A percentile compares a stretch with the other conserved stretches of the same genome.
Conservation (phyloP, 2,113 vertebrate species). For the Talpa occidentalis region DNA sequence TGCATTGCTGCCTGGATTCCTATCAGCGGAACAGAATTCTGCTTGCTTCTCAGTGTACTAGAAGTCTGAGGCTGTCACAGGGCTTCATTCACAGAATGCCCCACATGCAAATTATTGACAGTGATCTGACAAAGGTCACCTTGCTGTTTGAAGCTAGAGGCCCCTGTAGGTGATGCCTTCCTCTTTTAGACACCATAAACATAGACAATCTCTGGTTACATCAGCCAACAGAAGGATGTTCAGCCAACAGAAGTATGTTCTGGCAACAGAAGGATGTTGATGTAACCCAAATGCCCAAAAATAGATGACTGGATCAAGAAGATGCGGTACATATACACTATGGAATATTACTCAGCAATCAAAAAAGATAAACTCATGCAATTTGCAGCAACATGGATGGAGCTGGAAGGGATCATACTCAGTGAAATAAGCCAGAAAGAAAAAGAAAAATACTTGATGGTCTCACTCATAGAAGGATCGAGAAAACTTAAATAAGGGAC, state of each 20-base stretch:
- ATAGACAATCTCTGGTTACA: conserved; percentile 88
- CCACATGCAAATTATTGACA: conserved; percentile 93
- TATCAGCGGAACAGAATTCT: conserved; percentile 94
- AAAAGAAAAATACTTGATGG: too few relatives aligned
- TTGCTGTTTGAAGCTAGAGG: conserved; percentile 92
- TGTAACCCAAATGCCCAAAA: too few relatives aligned
- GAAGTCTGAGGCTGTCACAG: conserved; percentile 94
- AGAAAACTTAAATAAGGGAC: too few relatives aligned
- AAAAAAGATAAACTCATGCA: too few relatives aligned
- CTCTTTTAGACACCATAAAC: conserved; percentile 94
- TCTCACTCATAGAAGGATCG: too few relatives aligned
- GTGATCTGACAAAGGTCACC: conserved; percentile 93
- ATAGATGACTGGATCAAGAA: too few relatives aligned
- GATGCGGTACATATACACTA: too few relatives aligned
- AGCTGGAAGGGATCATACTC: too few relatives aligned
- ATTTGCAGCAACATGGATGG: too few relatives aligned
- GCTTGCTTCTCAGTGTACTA: conserved; percentile 92
- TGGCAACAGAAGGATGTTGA: conserved; percentile 78
- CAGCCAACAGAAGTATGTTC: conserved; percentile 93
- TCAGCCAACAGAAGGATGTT: conserved; percentile 93
- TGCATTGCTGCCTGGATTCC: conserved; percentile 93
- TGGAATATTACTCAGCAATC: too few relatives aligned
- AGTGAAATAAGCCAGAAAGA: too few relatives aligned
- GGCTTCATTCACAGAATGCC: conserved; percentile 93
- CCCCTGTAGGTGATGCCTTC: conserved; percentile 94